Conservation (phyloP, 2,888 invertebrate species). For the Archips xylosteana region DNA sequence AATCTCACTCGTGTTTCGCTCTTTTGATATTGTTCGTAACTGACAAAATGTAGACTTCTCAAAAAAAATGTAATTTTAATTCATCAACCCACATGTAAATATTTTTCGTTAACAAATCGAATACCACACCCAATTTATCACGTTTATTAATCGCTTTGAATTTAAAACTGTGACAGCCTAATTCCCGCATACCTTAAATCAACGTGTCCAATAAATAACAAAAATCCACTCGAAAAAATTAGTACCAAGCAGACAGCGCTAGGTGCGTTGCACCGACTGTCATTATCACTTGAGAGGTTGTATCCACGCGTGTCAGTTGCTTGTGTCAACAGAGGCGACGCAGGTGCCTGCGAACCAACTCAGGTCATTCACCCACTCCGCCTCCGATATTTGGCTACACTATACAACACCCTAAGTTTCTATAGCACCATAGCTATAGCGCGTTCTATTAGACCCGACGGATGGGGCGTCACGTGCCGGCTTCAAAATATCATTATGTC, state of each 20-base stretch:
- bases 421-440: slow-evolving; percentile 66
- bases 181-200: slow-evolving; percentile 1
- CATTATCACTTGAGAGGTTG: slow-evolving; percentile 75
- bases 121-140: not conserved
- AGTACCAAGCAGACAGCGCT: slow-evolving; percentile 35
- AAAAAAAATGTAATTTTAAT: not conserved
- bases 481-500: slow-evolving; percentile 48
- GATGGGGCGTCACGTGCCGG: slow-evolving; percentile 42
- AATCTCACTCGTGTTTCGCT: not conserved
- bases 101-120: not conserved
- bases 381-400: slow-evolving; percentile 80
- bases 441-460: slow-evolving; percentile 55
- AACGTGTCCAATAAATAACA: slow-evolving; percentile 23
- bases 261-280: slow-evolving; percentile 68
- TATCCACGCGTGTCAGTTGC: slow-evolving; percentile 64
- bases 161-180: not conserved
- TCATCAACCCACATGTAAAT: not conserved
- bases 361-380: slow-evolving; percentile 76
- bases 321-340: slow-evolving; percentile 75
- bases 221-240: slow-evolving; percentile 1
- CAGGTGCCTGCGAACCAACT: slow-evolving; percentile 70
- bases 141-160: not conserved
- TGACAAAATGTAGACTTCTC: not conserved
- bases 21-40: not conserved
- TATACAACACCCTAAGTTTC: slow-evolving; percentile 63